Percentiles rank a stretch among this genome's conserved stretches.
phyloP scores from a whole-genome alignment of 2,113 vertebrate species.

The Halichoerus grypus region DNA sequence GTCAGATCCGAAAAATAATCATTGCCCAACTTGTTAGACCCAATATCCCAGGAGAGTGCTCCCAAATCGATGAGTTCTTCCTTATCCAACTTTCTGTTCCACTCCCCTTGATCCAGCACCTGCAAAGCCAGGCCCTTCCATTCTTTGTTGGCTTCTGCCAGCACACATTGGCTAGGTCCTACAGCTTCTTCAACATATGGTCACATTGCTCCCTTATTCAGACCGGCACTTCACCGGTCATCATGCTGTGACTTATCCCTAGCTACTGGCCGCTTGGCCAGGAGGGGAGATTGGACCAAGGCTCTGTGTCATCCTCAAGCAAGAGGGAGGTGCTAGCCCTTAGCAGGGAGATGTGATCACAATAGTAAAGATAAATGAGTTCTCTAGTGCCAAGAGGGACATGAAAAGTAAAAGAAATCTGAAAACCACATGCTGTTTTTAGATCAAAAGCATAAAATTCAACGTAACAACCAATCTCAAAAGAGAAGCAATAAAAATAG shows the following conservation, averaged over 20 bases:
- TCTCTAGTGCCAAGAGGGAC: not conserved
- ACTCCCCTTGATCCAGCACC: not conserved
- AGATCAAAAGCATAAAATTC: not conserved
- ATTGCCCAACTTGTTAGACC: too few species aligned
- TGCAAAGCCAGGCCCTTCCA: not conserved
- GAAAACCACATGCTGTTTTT: not conserved
- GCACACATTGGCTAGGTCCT: not conserved
- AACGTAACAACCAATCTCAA: slow-evolving; percentile 21
- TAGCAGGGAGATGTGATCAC: not conserved
- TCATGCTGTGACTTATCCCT: not conserved
- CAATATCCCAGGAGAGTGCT: not conserved
- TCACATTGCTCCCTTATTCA: not conserved
- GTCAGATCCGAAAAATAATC: not conserved
- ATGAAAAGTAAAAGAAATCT: not conserved
- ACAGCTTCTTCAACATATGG: not conserved
- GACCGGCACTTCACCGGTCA: not conserved
- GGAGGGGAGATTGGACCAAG: not conserved
- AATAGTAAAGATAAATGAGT: not conserved
- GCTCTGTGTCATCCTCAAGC: not conserved
- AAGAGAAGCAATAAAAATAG: not conserved
- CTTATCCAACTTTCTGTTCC: not conserved
- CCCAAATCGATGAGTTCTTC: not conserved
- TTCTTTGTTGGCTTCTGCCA: not conserved
- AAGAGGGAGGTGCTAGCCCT: not conserved
- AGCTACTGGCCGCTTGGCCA: not conserved